Conservation (phyloP, 2,797 vertebrate species). For the Hybognathus amarus region DNA sequence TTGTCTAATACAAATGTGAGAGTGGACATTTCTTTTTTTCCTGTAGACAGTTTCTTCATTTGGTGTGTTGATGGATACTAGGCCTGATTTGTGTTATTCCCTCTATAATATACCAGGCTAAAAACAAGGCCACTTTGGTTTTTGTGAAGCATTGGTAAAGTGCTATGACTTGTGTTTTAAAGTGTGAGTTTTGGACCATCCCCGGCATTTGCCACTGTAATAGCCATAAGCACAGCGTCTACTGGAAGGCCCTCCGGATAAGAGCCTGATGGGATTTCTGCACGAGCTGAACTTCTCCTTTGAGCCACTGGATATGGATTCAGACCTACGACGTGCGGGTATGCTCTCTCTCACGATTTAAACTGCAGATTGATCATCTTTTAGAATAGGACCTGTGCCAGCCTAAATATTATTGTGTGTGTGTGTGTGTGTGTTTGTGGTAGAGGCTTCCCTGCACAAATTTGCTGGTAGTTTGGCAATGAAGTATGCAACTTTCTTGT, state of each 20-base stretch:
- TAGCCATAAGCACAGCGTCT: constrained; percentile 84
- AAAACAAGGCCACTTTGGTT: not conserved
- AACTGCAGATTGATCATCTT: not conserved
- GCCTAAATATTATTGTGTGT: constrained; percentile 1
- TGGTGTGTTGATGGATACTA: not conserved
- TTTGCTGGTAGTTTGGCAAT: constrained; percentile 71
- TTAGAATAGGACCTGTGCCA: not conserved
- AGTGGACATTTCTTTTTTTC: too few species aligned
- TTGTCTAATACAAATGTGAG: too few species aligned
- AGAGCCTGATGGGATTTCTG: constrained; percentile 75
- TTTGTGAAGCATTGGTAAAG: not conserved
- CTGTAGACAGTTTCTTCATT: not conserved
- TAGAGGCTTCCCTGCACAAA: constrained; percentile 76
- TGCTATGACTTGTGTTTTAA: not conserved
- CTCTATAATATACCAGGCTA: not conserved
- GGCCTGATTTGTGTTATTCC: not conserved
- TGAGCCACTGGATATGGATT: constrained; percentile 79
- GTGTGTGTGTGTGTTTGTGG: constrained; percentile 1
- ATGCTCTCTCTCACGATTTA: constrained; percentile 5
- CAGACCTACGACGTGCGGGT: constrained; percentile 80
- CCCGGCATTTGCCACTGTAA: constrained; percentile 84
- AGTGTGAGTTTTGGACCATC: constrained; percentile 80
- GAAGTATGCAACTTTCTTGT: constrained; percentile 70
- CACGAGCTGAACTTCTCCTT: constrained; percentile 78
- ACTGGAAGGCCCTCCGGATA: constrained; percentile 79